Evolutionary conservation across 1,140 invertebrate genomes (phyloP).

Genomic region (Halesus radiatus): DNA sequence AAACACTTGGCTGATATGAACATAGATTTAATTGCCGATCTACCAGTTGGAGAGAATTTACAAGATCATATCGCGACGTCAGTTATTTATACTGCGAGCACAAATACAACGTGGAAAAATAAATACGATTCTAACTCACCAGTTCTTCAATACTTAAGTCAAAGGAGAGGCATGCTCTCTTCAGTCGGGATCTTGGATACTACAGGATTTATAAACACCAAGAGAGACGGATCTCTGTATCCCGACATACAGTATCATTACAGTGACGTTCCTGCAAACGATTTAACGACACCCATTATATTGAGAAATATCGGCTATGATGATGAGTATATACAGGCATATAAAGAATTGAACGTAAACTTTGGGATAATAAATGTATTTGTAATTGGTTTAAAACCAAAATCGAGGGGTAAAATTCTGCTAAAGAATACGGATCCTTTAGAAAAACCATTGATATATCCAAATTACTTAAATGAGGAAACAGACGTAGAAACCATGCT

Average conservation of each 20-base stretch:
- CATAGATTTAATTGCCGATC: constrained; percentile 80
- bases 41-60: constrained; percentile 79
- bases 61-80: constrained; percentile 72
- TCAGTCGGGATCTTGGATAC: constrained; percentile 26
- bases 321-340: constrained; percentile 19
- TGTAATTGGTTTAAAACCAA: constrained; percentile 70
- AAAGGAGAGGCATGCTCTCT: constrained; percentile 30
- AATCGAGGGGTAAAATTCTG: constrained; percentile 73
- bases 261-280: neutral
- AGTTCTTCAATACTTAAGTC: constrained; percentile 14
- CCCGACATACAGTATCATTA: constrained; percentile 52
- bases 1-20: constrained; percentile 80
- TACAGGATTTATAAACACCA: constrained; percentile 57
- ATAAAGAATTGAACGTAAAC: constrained; percentile 59
- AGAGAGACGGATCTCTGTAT: constrained; percentile 30
- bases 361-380: constrained; percentile 63
- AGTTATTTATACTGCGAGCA: constrained; percentile 33
- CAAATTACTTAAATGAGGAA: constrained; percentile 75
- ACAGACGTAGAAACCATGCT: constrained; percentile 71
- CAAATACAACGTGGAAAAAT: neutral
- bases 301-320: constrained; percentile 29
- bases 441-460: constrained; percentile 75
- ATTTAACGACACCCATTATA: neutral
- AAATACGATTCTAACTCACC: neutral
- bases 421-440: constrained; percentile 72